Conservation (phyloP, 1,140 invertebrate genomes). For the Achatina immaculata region DNA sequence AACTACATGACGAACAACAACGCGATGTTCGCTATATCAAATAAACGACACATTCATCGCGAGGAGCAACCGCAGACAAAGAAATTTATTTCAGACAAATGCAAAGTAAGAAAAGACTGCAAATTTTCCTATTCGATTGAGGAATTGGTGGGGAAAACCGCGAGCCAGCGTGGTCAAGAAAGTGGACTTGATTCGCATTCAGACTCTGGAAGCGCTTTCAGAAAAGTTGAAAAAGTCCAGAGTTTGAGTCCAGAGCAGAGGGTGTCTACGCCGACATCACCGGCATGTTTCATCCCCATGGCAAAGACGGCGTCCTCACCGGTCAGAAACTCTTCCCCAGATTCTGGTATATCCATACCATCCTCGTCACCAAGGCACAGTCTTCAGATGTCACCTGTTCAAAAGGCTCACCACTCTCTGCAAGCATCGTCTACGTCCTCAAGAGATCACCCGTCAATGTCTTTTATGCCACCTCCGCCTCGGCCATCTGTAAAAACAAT, state of each 20-base stretch:
- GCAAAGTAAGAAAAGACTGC: not conserved
- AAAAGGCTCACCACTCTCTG: not conserved
- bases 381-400: no score
- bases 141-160: conserved; percentile 13
- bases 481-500: conserved; percentile 16
- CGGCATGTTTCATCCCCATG: not conserved
- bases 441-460: not conserved
- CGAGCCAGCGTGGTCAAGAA: not conserved
- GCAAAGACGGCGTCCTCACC: conserved; percentile 17
- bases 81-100: not conserved
- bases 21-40: not conserved
- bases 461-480: conserved; percentile 19
- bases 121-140: conserved; percentile 27
- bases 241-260: not conserved
- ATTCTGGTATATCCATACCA: conserved; percentile 24
- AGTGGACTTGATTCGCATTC: conserved; percentile 1
- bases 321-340: conserved; percentile 28
- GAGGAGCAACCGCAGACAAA: not conserved
- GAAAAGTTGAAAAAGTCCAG: conserved; percentile 60
- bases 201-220: conserved; percentile 59
- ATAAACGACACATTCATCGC: not conserved
- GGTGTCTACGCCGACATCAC: not conserved
- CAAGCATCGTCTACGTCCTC: not conserved
- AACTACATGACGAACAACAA: conserved; percentile 26
- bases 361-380: not conserved